A percentile compares a stretch with the other conserved stretches of the same genome.
phyloP scores from a whole-genome alignment of 2,113 vertebrate species.

The Cryptotis parvus region DNA sequence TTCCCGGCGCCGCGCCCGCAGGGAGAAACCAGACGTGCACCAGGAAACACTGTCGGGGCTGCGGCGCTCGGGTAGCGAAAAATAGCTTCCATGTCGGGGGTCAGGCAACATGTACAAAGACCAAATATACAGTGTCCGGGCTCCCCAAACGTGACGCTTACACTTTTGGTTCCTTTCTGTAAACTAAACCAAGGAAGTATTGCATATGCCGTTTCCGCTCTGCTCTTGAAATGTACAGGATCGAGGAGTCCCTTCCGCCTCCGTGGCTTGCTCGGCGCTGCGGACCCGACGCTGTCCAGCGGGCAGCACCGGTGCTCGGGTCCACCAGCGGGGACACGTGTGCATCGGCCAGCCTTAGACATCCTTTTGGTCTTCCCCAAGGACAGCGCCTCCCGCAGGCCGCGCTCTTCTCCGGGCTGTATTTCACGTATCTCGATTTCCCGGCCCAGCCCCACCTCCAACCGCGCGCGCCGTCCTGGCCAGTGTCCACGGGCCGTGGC shows the following conservation, averaged over 20 bases:
- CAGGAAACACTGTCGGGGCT: slow-evolving; percentile 95
- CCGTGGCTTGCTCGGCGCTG: neutral
- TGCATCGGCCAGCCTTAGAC: no score
- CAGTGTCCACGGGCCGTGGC: no score
- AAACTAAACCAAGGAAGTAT: slow-evolving; percentile 98
- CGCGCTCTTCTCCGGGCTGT: no score
- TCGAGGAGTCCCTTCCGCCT: slow-evolving; percentile 73
- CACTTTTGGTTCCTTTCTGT: slow-evolving; percentile 98
- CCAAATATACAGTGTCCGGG: slow-evolving; percentile 91
- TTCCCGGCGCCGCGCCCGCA: slow-evolving; percentile 92
- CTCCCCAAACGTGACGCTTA: slow-evolving; percentile 96
- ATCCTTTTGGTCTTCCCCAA: no score
- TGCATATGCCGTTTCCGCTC: slow-evolving; percentile 94
- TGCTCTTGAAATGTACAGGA: slow-evolving; percentile 93
- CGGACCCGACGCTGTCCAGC: no score
- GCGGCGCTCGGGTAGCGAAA: slow-evolving; percentile 94
- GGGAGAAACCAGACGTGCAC: slow-evolving; percentile 92
- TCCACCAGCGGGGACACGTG: no score
- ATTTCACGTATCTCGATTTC: no score
- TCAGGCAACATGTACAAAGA: slow-evolving; percentile 94
- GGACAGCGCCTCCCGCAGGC: no score
- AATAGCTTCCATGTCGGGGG: slow-evolving; percentile 93
- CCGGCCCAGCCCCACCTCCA: no score
- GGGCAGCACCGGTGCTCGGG: no score
- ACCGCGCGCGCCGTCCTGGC: no score